A percentile compares a stretch with the other conserved stretches of the same genome.
These are phyloP conservation scores for Halyomorpha halys DNA, from an alignment of 1,140 invertebrate genomes.

Conservation along the genomic window DNA sequence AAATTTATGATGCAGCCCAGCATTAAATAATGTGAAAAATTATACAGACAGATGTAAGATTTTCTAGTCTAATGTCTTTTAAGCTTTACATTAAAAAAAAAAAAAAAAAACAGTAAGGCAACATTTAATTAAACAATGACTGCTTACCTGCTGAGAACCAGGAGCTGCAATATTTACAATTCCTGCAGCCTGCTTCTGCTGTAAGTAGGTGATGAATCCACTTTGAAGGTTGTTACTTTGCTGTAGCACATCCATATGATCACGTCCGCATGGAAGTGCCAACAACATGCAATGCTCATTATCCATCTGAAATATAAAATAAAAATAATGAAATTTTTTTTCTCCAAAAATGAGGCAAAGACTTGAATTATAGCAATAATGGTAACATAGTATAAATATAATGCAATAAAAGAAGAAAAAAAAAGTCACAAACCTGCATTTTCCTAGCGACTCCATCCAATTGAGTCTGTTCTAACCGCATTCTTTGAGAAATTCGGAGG, in stretches of 20 bases:
- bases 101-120: too few species aligned
- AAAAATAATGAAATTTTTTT: background rate
- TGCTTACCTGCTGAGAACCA: constrained; percentile 66
- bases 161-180: constrained; percentile 91
- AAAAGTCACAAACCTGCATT: constrained; percentile 64
- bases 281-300: constrained; percentile 93
- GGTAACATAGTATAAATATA: too few species aligned
- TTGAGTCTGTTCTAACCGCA: constrained; percentile 88
- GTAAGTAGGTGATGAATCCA: constrained; percentile 92
- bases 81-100: too few species aligned
- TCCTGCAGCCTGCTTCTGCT: constrained; percentile 92
- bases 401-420: too few species aligned
- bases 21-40: too few species aligned
- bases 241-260: constrained; percentile 83
- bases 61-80: too few species aligned
- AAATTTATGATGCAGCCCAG: too few species aligned
- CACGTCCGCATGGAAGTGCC: constrained; percentile 85
- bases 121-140: too few species aligned
- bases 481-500: constrained; percentile 86
- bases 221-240: constrained; percentile 81
- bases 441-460: constrained; percentile 89
- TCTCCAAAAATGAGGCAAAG: too few species aligned
- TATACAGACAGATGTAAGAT: too few species aligned
- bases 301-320: constrained; percentile 55
- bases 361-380: too few species aligned